These are phyloP conservation scores for Nowickia ferox DNA, from an alignment of 2,888 invertebrate genomes.

Conservation along the genomic window DNA sequence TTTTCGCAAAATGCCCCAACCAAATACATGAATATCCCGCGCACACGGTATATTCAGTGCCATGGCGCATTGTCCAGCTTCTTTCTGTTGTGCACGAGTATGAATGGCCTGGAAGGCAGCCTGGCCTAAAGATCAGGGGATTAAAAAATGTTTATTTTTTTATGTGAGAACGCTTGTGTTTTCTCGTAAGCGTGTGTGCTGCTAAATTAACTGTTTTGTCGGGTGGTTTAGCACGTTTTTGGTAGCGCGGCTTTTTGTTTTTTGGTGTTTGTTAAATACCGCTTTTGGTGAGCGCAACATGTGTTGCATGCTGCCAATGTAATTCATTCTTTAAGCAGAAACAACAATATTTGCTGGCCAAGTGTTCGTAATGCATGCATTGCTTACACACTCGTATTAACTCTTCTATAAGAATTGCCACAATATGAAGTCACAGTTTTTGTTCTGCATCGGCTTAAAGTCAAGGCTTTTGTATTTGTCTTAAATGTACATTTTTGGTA, in stretches of 20 bases:
- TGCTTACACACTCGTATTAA: constrained; percentile 6
- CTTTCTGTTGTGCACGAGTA: not conserved
- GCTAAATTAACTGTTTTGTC: constrained; percentile 71
- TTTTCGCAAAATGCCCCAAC: constrained; percentile 38
- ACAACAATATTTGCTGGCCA: constrained; percentile 56
- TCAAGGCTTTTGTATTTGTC: constrained; percentile 65
- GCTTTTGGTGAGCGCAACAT: constrained; percentile 71
- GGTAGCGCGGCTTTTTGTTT: constrained; percentile 67
- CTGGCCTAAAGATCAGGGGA: constrained; percentile 45
- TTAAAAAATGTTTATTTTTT: constrained; percentile 27
- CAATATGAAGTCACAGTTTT: constrained; percentile 29
- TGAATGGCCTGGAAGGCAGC: constrained; percentile 9
- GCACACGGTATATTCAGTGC: constrained; percentile 19
- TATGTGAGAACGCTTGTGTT: constrained; percentile 11
- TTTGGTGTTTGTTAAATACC: constrained; percentile 65
- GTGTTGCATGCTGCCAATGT: constrained; percentile 65
- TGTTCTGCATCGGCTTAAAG: constrained; percentile 65
- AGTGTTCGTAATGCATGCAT: constrained; percentile 60
- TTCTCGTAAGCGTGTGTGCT: constrained; percentile 43
- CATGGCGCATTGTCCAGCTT: constrained; percentile 11
- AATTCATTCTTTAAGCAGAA: constrained; percentile 47
- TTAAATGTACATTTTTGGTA: constrained; percentile 59
- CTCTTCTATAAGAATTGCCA: not conserved
- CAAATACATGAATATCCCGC: constrained; percentile 17
- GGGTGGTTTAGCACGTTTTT: constrained; percentile 72